Conservation (phyloP, 2,888 invertebrate species). For the Lamellibrachia satsuma region DNA sequence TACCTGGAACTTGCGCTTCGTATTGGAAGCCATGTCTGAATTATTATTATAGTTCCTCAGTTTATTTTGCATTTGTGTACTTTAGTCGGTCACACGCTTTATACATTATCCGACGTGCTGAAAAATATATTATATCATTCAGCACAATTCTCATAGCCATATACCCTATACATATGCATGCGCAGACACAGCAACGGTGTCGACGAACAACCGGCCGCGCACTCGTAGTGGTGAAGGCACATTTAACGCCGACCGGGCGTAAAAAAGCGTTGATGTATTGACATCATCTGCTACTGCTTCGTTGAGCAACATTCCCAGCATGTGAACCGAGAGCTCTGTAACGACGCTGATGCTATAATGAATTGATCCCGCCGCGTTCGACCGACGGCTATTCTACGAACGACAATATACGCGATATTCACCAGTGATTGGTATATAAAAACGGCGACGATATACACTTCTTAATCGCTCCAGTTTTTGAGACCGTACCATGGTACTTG, state of each 20-base stretch:
- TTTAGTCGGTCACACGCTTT: slow-evolving; percentile 8
- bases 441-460: slow-evolving; percentile 7
- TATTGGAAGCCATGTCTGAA: background rate
- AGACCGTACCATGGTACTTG: background rate
- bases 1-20: background rate
- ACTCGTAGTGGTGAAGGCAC: background rate
- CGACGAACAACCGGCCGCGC: background rate
- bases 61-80: slow-evolving; percentile 1
- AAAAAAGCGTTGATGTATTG: slow-evolving; percentile 6
- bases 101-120: slow-evolving; percentile 6
- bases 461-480: background rate
- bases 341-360: background rate
- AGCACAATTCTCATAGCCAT: background rate
- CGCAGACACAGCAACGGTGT: background rate
- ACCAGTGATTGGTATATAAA: background rate
- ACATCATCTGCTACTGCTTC: slow-evolving; percentile 2
- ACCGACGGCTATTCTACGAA: background rate
- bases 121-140: slow-evolving; percentile 4
- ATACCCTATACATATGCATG: background rate
- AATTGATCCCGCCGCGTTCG: background rate
- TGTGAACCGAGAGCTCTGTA: background rate
- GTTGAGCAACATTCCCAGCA: slow-evolving; percentile 10
- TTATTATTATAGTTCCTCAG: background rate
- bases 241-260: slow-evolving; percentile 1
- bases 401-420: background rate